These are phyloP conservation scores for Emys orbicularis DNA, from an alignment of 2,797 vertebrate species.

Conservation along the genomic window DNA sequence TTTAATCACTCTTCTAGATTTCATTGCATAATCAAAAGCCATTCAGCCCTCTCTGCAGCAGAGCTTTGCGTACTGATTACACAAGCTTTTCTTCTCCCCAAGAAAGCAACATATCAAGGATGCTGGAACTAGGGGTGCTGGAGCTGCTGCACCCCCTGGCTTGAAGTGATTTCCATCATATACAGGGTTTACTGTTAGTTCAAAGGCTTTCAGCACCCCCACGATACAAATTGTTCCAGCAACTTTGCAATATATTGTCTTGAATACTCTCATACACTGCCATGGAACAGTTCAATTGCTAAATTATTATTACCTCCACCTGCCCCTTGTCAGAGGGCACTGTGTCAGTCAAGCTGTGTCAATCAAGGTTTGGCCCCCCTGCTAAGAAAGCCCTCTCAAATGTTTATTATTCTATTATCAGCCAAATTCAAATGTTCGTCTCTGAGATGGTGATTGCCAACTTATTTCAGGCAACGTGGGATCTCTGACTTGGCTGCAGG, in stretches of 20 bases:
- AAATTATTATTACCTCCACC: slow-evolving; percentile 49
- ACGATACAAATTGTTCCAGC: neutral
- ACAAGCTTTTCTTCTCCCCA: slow-evolving; percentile 19
- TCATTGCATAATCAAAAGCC: slow-evolving; percentile 27
- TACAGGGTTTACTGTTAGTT: neutral
- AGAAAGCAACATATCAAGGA: slow-evolving; percentile 19
- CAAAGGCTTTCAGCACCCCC: neutral
- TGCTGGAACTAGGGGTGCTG: neutral
- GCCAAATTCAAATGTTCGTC: neutral
- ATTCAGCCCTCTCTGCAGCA: neutral
- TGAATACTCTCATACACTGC: slow-evolving; percentile 41
- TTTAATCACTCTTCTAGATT: slow-evolving; percentile 48
- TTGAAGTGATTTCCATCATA: neutral
- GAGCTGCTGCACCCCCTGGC: neutral
- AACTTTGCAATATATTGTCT: slow-evolving; percentile 17
- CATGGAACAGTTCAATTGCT: slow-evolving; percentile 59
- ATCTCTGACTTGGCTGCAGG: neutral
- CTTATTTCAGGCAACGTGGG: neutral
- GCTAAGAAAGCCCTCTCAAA: neutral
- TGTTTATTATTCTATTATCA: neutral
- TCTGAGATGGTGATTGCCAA: neutral
- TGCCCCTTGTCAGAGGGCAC: slow-evolving; percentile 43
- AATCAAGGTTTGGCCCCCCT: slow-evolving; percentile 22
- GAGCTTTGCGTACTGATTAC: slow-evolving; percentile 7
- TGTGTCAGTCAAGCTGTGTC: slow-evolving; percentile 1